Evolutionary conservation across 1,140 invertebrate genomes (phyloP).

Genomic region (Psix sp.): DNA sequence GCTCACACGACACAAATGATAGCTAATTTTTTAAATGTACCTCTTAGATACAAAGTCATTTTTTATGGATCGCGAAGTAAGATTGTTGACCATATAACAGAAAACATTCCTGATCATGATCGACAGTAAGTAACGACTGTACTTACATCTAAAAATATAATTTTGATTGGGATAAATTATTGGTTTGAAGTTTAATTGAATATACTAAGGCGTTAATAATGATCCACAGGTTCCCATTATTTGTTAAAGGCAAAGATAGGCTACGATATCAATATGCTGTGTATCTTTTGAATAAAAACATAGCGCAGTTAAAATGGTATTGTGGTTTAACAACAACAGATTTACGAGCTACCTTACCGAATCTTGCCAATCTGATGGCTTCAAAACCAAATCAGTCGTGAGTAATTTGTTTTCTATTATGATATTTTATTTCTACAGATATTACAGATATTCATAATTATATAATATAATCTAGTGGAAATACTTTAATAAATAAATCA

Average conservation of each 20-base stretch:
- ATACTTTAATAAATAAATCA: no score
- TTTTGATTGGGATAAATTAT: background rate
- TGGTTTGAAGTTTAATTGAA: background rate
- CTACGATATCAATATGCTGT: conserved; percentile 89
- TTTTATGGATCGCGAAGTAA: conserved; percentile 86
- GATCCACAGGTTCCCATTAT: conserved; percentile 85
- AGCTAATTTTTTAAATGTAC: conserved; percentile 87
- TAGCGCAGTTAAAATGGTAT: conserved; percentile 87
- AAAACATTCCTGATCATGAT: conserved; percentile 83
- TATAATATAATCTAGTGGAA: no score
- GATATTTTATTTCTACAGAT: no score
- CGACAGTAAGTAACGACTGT: conserved; percentile 83
- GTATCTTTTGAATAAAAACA: conserved; percentile 92
- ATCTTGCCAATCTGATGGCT: conserved; percentile 81
- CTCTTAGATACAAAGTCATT: conserved; percentile 86
- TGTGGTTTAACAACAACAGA: conserved; percentile 84
- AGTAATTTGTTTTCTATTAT: conserved; percentile 26
- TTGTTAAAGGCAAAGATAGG: conserved; percentile 84
- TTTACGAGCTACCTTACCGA: conserved; percentile 84
- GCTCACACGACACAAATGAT: conserved; percentile 88
- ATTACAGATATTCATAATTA: no score
- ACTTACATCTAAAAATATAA: conserved; percentile 13
- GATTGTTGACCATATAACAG: conserved; percentile 86
- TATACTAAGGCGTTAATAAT: background rate
- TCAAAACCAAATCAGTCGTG: conserved; percentile 73